phyloP scores from a whole-genome alignment of 2,113 vertebrate genomes.

The Sturnira hondurensis region DNA sequence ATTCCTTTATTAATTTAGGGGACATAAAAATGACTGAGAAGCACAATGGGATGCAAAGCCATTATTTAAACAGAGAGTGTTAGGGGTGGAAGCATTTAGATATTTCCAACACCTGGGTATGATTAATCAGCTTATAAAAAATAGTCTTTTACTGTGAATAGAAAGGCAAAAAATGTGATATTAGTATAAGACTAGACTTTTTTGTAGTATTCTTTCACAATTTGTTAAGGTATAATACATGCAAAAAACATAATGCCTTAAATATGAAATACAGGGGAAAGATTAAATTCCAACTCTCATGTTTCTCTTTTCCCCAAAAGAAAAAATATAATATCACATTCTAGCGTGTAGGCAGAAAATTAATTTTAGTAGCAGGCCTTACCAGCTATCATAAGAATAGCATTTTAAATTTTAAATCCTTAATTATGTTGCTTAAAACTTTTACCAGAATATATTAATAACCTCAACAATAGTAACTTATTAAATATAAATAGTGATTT shows the following conservation, averaged over 20 bases:
- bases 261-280: not conserved
- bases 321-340: not conserved
- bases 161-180: not conserved
- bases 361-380: not conserved
- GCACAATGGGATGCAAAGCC: not conserved
- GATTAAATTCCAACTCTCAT: not conserved
- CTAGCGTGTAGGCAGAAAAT: not conserved
- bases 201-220: not conserved
- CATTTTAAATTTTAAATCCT: slow-evolving; percentile 18
- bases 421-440: slow-evolving; percentile 1
- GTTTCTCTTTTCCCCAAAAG: not conserved
- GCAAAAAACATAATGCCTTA: not conserved
- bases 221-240: not conserved
- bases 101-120: not conserved
- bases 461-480: not conserved
- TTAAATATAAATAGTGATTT: not conserved
- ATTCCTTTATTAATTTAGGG: not conserved
- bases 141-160: not conserved
- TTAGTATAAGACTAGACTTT: not conserved
- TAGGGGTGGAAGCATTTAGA: not conserved
- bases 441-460: slow-evolving; percentile 19
- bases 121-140: not conserved
- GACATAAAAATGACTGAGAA: not conserved
- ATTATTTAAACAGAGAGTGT: not conserved
- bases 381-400: not conserved